Evolutionary conservation across 2,888 invertebrate genomes (phyloP), one percentile per base, ranked within the genome.

Genomic region (Oligia latruncula): DNA sequence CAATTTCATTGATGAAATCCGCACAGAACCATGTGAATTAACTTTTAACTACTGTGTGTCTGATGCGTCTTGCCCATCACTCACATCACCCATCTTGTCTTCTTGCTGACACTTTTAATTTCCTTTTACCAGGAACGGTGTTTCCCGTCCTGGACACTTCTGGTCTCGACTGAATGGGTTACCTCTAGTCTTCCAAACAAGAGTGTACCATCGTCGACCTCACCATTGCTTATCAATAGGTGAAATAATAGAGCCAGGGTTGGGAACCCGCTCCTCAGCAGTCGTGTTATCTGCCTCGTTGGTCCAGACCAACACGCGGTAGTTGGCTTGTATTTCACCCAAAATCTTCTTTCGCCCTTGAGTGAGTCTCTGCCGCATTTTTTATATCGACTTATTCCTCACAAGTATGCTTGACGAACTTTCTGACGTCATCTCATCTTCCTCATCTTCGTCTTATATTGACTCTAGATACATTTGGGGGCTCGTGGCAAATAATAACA

Each of bases 121-220:
- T 74, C 40, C 40, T 74, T 4, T 43, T 35, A 35, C 35, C 20
- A 3, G 8, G 8, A 11, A n/a, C 35, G 17, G 6, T 65, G n/a
- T 49, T n/a, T 66, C 2, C 49, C 2, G 15, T 62, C 15, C 13
- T 5, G 2, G 58, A 58, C 1, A 40, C 40, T 40, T 40, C 40
- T 6, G 40, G 40, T 40, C 40, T 40, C 40, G 40, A 40, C 40
- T 58, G 6, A 20, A 20, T 65, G 5, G 20, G 11, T 65, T 65
- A 65, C 13, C 29, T 62, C 60, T 29, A 62, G 60, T 5, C 0
- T 55, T 20, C 20, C 20, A 29, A 15, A 15, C 29, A 15, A 29
- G 15, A 15, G 62, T 29, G 62, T 62, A 98, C 98, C 20, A 55
- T 73, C 23, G 17, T 60, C 11, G 58, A 58, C 13, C 52, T 20